Base-by-base conservation (phyloP, 2,888 invertebrate species). In the Taenaris catops region DNA sequence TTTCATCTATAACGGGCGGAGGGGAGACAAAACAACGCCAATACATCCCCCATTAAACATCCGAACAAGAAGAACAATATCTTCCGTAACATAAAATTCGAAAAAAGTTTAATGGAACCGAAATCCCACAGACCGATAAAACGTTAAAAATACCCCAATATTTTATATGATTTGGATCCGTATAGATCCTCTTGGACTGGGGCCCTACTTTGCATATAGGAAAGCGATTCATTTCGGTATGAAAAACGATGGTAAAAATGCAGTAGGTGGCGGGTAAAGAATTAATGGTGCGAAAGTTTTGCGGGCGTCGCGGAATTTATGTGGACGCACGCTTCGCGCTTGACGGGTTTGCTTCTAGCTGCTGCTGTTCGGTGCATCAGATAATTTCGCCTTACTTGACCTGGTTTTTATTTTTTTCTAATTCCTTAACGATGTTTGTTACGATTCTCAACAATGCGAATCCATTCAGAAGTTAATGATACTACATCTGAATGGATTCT, bases 41-140 rank as follows among this genome's bases (percentile, higher is more conserved):
- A 45, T 37, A 48, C 47, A 48, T 39, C 42, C 49, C 49, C 47
- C 41, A 48, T 50, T 46, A 44, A 52, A 49, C 43, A 48, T 43
- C 47, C 54, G 46, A 62, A 70, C 63, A 61, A 70, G 61, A 58
- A 58, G 54, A 51, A 57, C 75, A 72, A 79, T 81, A 73, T 73
- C 76, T 81, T 83, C 81, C 83, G 67, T 70, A 54, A 74, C 69
- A 81, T 81, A 79, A 81, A 81, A 79, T 75, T 73, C 67, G 69
- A 71, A 76, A 74, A 76, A 80, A 75, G 71, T 74, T 81, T 73
- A 76, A 80, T 73, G 68, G 64, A 63, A 60, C 62, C 69, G 57
- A 71, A 75, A 74, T 73, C 75, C 72, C 60, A 49, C 59, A 59
- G 55, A 61, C 72, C 79, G 69, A 80, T 80, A 79, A 74, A 74